Evolutionary conservation across 2,113 vertebrate genomes (phyloP), one percentile per base, ranked within the genome.

Genomic region (Tachycineta bicolor): DNA sequence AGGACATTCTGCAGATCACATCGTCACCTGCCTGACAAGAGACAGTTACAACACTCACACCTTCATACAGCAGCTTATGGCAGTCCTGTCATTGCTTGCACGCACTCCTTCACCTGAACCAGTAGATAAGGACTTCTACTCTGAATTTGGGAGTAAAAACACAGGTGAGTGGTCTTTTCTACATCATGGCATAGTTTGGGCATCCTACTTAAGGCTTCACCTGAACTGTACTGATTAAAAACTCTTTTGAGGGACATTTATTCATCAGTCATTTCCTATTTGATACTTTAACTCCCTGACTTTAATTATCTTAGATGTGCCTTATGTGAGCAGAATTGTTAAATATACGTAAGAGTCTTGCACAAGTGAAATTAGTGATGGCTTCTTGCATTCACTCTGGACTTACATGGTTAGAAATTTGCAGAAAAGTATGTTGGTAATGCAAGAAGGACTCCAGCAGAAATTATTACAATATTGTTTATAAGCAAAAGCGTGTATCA

Each of bases 11-110:
- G 98, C 99, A 1, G 95, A 98, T 26, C 99, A 99, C 62, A 98
- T 99, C 29, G 97, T 99, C 70, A 98, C 99, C 20, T 99, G 99
- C 89, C 97, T 99, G 96, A 99, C 98, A 3, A 98, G 99, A 69
- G 99, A 99, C 97, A 99, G 99, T 89, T 99, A 99, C 73, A 98
- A 98, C 81, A 99, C 99, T 0, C 98, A 99, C 20, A 93, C 98
- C 79, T 99, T 99, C 95, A 98, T 99, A 13, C 99, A 99, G 98
- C 98, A 99, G 95, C 98, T 99, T n/a, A 99, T 99, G 99, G 98
- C 98, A 0, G 99, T 98, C 60, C 98, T 99, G 24, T 99, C 99
- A 49, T 94, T 99, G 17, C 98, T 99, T 93, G 98, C 98, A 79
- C 98, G 99, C 55, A 98, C 98, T 3, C 99, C 99, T 41, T 98